A percentile compares a stretch with the other conserved stretches of the same genome.
phyloP scores from a whole-genome alignment of 2,113 vertebrate genomes.

The Scortum barcoo region DNA sequence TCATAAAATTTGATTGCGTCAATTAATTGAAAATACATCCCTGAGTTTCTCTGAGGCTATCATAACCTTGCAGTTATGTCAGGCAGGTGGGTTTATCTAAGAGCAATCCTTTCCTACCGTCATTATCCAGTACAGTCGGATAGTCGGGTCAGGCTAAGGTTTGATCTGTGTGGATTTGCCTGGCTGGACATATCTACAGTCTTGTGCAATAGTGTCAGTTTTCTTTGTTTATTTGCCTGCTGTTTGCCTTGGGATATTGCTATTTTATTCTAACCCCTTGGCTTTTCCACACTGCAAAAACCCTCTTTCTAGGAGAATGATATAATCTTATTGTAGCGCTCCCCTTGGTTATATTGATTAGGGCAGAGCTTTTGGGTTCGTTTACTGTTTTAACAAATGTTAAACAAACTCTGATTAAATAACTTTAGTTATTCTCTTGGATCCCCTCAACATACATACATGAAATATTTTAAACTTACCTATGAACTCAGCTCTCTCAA shows the following conservation, averaged over 20 bases:
- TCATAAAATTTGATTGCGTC: background rate
- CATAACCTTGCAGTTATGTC: slow-evolving; percentile 15
- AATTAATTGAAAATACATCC: slow-evolving; percentile 2
- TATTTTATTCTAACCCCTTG: slow-evolving; percentile 11
- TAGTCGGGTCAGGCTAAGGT: background rate
- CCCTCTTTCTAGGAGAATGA: background rate
- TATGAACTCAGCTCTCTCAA: too few species aligned
- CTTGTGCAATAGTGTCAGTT: background rate
- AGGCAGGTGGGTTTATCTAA: slow-evolving; percentile 28
- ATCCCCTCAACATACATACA: too few species aligned
- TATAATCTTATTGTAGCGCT: too few species aligned
- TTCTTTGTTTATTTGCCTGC: slow-evolving; percentile 4
- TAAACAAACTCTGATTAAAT: too few species aligned
- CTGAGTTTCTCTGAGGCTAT: background rate
- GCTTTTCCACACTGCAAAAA: background rate
- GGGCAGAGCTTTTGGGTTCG: too few species aligned
- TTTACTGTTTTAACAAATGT: too few species aligned
- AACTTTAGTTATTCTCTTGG: too few species aligned
- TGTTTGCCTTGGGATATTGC: background rate
- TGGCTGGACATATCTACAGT: slow-evolving; percentile 6
- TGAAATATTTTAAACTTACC: too few species aligned
- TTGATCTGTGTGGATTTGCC: slow-evolving; percentile 28
- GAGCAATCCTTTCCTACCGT: slow-evolving; percentile 21
- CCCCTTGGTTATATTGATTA: too few species aligned
- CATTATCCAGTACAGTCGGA: slow-evolving; percentile 18